Evolutionary conservation across 2,797 vertebrate species (phyloP), one percentile per base, ranked within the genome.

Genomic region (Neosilurus mollespiculum): DNA sequence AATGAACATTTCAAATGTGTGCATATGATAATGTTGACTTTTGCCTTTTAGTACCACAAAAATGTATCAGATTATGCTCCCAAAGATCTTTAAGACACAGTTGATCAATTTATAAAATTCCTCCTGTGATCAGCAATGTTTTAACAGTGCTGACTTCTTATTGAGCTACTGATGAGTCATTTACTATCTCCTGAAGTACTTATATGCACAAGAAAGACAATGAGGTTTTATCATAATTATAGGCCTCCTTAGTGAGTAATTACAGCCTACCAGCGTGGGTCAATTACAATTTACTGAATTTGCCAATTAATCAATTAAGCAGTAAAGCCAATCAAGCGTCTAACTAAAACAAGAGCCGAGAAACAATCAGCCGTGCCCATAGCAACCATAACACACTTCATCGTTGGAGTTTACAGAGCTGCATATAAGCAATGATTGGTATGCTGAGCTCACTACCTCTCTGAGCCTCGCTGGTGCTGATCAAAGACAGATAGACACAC

Each of bases 181-280:
- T 82, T 85, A 49, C 80, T 85, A 78, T 82, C 69, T 81, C 30
- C 70, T 78, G 37, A 82, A 62, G 67, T 78, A 65, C 51, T 65
- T 82, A 70, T 81, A 81, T 71, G 80, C 80, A 65, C 67, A 82
- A 72, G 66, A 82, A 73, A 81, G 80, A 66, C 84, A 85, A 79
- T 66, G 80, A 85, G 80, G 65, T 82, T 85, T 78, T 85, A 85
- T 85, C 84, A 85, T 85, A 85, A 85, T 85, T 85, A 85, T 71
- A 85, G 75, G 75, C 75, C 84, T 85, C 84, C 51, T 85, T 85
- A 85, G 80, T 85, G 84, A 85, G 80, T 85, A 81, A 84, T 86
- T 86, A 84, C 37, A 72, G 73, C 77, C 53, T 77, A 70, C 70
- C 67, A 82, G 49, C 22, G 14, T 66, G 81, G 81, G 62, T 84